Percentiles rank a stretch among this genome's conserved stretches.
Evolutionary conservation across 1,140 invertebrate species (phyloP).

Genomic region (Drosophila melanica): DNA sequence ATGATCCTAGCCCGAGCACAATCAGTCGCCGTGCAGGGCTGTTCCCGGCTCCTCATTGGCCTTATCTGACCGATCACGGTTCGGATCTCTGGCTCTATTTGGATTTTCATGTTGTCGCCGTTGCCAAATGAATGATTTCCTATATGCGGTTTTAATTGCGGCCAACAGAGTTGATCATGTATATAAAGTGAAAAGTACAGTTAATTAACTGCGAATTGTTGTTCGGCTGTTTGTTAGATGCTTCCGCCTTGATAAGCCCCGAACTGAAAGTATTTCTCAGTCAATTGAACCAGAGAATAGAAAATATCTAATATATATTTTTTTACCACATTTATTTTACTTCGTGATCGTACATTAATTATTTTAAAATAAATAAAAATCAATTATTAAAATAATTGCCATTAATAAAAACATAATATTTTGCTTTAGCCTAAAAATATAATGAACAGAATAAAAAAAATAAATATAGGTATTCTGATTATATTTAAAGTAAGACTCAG

Average conservation of each 20-base stretch:
- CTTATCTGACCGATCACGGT: conserved; percentile 48
- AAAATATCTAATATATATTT: background rate
- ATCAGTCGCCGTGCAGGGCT: conserved; percentile 38
- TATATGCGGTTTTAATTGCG: conserved; percentile 78
- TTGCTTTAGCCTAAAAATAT: too few species aligned
- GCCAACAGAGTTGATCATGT: conserved; percentile 41
- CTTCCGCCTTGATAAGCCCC: conserved; percentile 51
- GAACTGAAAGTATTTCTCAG: conserved; percentile 47
- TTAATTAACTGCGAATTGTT: conserved; percentile 80
- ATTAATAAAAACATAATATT: too few species aligned
- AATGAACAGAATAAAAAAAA: too few species aligned
- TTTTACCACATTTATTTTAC: too few species aligned
- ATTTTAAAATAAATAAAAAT: too few species aligned
- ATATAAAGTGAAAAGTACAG: conserved; percentile 46
- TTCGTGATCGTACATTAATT: too few species aligned
- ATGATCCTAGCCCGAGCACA: conserved; percentile 26
- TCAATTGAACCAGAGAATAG: conserved; percentile 8
- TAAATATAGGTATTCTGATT: too few species aligned
- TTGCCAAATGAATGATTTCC: conserved; percentile 77
- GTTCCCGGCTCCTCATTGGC: conserved; percentile 55
- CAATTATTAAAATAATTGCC: too few species aligned
- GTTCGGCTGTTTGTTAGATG: conserved; percentile 52
- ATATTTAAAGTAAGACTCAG: too few species aligned
- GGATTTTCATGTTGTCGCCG: conserved; percentile 33
- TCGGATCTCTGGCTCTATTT: conserved; percentile 49